A percentile compares a stretch with the other conserved stretches of the same genome.
Conservation (phyloP, 2,113 vertebrate genomes). For the Cnemophilus loriae region DNA sequence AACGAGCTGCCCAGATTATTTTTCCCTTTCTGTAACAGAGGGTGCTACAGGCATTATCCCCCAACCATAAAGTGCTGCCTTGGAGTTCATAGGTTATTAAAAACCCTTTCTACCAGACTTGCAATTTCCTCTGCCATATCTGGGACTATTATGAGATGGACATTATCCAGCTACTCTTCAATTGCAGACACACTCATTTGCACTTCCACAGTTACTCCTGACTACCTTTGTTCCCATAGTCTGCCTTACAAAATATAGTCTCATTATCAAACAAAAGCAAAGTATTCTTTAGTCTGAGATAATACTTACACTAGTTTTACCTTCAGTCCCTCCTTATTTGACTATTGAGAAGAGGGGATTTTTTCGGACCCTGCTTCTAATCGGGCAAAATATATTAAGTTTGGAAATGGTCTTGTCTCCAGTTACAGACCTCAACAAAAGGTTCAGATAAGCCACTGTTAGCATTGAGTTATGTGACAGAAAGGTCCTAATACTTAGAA, state of each 20-base stretch:
- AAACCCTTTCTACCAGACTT: slow-evolving; percentile 1
- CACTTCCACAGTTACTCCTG: background rate
- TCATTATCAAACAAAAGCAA: background rate
- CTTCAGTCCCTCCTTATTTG: background rate
- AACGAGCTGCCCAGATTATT: background rate
- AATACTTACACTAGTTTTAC: background rate
- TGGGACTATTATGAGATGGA: background rate
- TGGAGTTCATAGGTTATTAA: background rate
- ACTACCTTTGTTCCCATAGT: background rate
- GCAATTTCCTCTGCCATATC: slow-evolving; percentile 6
- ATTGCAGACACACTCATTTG: background rate
- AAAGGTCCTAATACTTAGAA: background rate
- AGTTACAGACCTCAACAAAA: background rate
- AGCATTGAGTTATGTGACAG: background rate
- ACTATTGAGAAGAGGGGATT: background rate
- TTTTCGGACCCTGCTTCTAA: background rate
- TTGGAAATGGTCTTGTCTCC: background rate
- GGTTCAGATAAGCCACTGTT: background rate
- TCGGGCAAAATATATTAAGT: background rate
- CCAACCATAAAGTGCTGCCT: background rate
- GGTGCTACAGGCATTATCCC: background rate
- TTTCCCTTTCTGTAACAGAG: background rate
- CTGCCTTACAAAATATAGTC: background rate
- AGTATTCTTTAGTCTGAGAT: background rate
- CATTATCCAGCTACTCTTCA: background rate